Base-by-base conservation (phyloP, 2,113 vertebrate species). In the Turnix velox region DNA sequence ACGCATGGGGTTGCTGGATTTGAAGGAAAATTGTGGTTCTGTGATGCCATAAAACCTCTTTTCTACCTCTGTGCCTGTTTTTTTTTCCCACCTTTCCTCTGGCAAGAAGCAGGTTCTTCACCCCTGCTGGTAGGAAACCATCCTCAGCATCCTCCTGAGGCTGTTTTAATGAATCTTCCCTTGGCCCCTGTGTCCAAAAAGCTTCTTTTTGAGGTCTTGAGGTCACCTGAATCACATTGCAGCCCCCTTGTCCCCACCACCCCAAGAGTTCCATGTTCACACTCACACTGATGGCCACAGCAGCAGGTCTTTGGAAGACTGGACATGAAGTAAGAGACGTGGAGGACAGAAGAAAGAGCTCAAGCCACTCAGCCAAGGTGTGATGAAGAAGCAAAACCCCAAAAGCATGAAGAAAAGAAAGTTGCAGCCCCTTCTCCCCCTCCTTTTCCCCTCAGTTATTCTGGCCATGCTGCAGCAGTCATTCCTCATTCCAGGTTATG, bases 401-500 rank as follows among this genome's bases (percentile, higher is more conserved):
- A 92, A 75, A 97, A 97, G 94, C 96, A 97, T 96, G 97, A 94
- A 94, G 91, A 39, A 96, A 96, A 94, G 63, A 55, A 95, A 93
- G 90, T 96, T 86, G 91, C 61, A 17, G 67, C 81, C 45, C 83
- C 91, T n/a, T n/a, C n/a, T n/a, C n/a, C n/a, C n/a, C n/a, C n/a
- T n/a, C n/a, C n/a, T n/a, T n/a, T n/a, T n/a, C n/a, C n/a, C n/a
- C n/a, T n/a, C 9, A 35, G 90, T 92, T 94, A 94, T 95, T 96
- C 77, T 95, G 95, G 93, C 96, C 97, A 98, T 96, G 96, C 96
- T 96, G 96, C 91, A 65, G 93, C 87, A 91, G 95, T 96, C 96
- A 91, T 96, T 96, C 96, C 96, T 97, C 97, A 97, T 97, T 97
- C 96, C 74, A 8, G 76, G 88, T 95, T 93, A 96, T 93, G 94